These are phyloP conservation scores for Lerista edwardsae DNA, from an alignment of 2,797 vertebrate genomes.

Conservation along the genomic window DNA sequence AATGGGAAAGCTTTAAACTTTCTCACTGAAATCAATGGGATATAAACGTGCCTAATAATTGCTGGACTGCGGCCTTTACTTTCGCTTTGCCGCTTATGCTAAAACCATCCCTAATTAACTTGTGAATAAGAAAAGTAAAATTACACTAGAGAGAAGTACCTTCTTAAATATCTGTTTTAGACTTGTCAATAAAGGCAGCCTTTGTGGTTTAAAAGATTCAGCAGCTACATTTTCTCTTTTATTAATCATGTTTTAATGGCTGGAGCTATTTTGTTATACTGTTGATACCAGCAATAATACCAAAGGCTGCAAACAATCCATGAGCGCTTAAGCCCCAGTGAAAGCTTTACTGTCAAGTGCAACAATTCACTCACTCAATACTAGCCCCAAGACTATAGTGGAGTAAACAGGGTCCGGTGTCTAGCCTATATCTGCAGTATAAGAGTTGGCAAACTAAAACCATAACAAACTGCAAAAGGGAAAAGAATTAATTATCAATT, in stretches of 20 bases:
- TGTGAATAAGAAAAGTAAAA: background rate
- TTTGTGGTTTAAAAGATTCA: constrained; percentile 2
- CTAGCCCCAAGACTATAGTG: background rate
- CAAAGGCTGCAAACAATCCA: background rate
- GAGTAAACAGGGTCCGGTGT: background rate
- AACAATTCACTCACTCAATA: too few species aligned
- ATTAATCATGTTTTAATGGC: background rate
- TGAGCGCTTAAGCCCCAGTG: background rate
- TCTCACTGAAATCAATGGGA: background rate
- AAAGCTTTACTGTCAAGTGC: background rate
- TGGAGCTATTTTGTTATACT: background rate
- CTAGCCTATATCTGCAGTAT: background rate
- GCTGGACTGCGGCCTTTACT: constrained; percentile 46
- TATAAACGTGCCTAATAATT: background rate
- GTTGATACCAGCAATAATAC: background rate
- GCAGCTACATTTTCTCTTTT: background rate
- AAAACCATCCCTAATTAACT: constrained; percentile 32
- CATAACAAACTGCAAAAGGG: background rate
- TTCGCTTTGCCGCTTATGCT: constrained; percentile 10
- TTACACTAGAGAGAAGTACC: constrained; percentile 6
- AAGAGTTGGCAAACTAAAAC: background rate
- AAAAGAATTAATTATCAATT: background rate
- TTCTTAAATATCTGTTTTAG: constrained; percentile 1
- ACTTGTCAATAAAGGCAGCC: accelerated
- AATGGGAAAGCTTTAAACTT: background rate